phyloP scores from a whole-genome alignment of 1,140 invertebrate genomes.

The Homarus americanus region DNA sequence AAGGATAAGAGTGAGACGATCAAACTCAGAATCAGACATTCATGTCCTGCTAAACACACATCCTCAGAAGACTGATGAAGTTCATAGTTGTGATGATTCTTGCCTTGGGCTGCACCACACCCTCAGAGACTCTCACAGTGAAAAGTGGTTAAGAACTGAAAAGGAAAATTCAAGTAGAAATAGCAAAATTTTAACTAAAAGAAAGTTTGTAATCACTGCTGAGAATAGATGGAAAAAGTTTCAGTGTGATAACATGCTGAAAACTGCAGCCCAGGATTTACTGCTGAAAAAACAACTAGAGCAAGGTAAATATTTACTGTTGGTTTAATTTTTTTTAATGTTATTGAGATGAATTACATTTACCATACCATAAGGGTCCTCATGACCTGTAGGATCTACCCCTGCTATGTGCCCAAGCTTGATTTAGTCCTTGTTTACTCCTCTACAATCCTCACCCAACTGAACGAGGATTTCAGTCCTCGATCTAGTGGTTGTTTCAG shows the following conservation, averaged over 20 bases:
- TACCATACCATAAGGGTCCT: no score
- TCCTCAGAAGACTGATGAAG: background rate
- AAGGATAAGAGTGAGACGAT: background rate
- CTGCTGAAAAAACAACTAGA: slow-evolving; percentile 7
- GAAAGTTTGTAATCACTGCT: background rate
- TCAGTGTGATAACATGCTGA: background rate
- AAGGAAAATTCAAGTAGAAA: background rate
- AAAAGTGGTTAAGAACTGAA: background rate
- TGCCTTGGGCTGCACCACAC: background rate
- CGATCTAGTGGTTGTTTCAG: no score
- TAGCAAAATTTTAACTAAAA: background rate
- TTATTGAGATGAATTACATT: background rate
- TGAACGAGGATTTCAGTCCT: no score
- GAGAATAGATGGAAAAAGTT: no score
- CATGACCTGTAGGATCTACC: no score
- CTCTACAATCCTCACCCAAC: no score
- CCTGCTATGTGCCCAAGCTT: no score
- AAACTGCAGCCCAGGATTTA: background rate
- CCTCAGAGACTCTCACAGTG: background rate
- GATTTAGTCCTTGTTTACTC: no score
- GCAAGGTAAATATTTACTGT: background rate
- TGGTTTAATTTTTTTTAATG: background rate
- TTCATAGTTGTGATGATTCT: background rate
- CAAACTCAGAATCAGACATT: background rate
- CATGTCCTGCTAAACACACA: background rate